Base-by-base conservation (phyloP, 2,797 vertebrate genomes). In the Acomys russatus region DNA sequence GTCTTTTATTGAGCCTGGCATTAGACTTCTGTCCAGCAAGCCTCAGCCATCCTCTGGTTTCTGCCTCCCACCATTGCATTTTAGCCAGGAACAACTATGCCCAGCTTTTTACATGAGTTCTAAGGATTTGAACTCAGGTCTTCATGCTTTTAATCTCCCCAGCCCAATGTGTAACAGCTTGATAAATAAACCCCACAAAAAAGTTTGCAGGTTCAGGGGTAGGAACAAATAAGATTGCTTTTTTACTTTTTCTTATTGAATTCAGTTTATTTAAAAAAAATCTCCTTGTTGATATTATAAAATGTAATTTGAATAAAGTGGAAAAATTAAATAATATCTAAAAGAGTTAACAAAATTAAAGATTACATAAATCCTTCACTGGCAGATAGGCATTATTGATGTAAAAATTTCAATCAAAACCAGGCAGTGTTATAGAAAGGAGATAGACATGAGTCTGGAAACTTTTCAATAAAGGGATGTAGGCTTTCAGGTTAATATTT, bases 311-410 rank as follows among this genome's bases (percentile, higher is more conserved):
- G 44, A 93, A 44, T 97, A 77, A 96, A 88, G 94, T 88, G 92
- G 85, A 94, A 97, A 44, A 96, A 92, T 88, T 88, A 96, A 96
- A 80, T 30, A 95, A 79, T 92, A 95, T 85, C 91, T 78, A 95
- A 96, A 89, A 79, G 49, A 86, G 44, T 51, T 63, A 76, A 93
- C 96, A 79, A 90, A 94, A 82, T 54, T 94, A 63, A 93, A 92
- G 85, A 74, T 88, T 20, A 90, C 44, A 91, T 8, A 90, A 88
- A 90, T 92, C 20, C 8, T 97, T 93, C 68, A 76, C 83, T 54
- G 11, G 92, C n/a, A 93, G 87, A 84, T 92, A 96, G 88, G 38
- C 59, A 86, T 88, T 91, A 77, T 92, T 96, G 87, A 30, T 33
- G 91, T 91, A 91, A 95, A 94, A 25, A 3, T 91, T 96, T 97